A percentile compares a stretch with the other conserved stretches of the same genome.
Evolutionary conservation across 2,888 invertebrate species (phyloP).

Genomic region (Biston stratarius): DNA sequence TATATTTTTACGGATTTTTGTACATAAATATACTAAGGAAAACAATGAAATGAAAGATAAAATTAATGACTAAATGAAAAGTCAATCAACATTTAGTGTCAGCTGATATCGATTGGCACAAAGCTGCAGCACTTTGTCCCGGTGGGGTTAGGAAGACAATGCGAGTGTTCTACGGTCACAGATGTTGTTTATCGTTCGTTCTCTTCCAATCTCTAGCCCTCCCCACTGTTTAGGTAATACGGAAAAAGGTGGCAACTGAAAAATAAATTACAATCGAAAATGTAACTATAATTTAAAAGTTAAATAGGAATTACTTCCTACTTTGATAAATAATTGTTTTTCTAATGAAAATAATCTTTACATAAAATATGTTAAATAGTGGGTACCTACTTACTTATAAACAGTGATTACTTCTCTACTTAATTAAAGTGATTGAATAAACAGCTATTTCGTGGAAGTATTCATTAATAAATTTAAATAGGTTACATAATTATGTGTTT

Average conservation of each 20-base stretch:
- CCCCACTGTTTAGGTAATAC: slow-evolving; percentile 41
- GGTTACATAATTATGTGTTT: too few relatives aligned
- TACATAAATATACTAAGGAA: too few relatives aligned
- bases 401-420: too few relatives aligned
- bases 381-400: too few relatives aligned
- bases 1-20: background rate
- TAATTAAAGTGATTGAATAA: too few relatives aligned
- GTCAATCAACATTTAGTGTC: slow-evolving; percentile 32
- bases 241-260: slow-evolving; percentile 35
- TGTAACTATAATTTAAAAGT: background rate
- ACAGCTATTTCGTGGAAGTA: too few relatives aligned
- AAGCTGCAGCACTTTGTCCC: slow-evolving; percentile 56
- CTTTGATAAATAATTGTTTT: background rate
- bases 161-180: slow-evolving; percentile 69
- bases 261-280: slow-evolving; percentile 2
- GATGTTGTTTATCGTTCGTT: slow-evolving; percentile 79
- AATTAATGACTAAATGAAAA: slow-evolving; percentile 18
- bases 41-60: too few relatives aligned
- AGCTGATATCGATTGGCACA: slow-evolving; percentile 52
- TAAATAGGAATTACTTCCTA: background rate
- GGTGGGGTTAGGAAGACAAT: slow-evolving; percentile 65
- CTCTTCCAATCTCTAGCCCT: slow-evolving; percentile 65
- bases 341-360: too few relatives aligned
- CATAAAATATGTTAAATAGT: too few relatives aligned
- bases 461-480: too few relatives aligned